These are phyloP conservation scores for Drosophila mulleri DNA, from an alignment of 2,888 invertebrate genomes.

Conservation along the genomic window DNA sequence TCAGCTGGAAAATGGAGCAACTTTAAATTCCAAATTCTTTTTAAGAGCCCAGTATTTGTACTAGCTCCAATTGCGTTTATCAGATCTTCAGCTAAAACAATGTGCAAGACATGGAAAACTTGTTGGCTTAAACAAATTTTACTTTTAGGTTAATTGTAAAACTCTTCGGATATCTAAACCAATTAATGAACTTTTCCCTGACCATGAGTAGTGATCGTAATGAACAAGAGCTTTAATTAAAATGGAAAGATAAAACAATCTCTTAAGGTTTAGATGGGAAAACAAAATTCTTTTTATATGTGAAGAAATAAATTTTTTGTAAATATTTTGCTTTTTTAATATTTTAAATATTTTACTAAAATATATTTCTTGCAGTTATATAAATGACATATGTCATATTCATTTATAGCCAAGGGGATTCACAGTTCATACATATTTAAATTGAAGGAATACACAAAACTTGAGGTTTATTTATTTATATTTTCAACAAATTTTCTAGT, in stretches of 20 bases:
- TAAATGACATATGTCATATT: neutral
- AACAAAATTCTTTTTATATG: neutral
- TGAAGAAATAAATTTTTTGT: neutral
- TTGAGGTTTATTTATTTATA: neutral
- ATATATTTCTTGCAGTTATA: neutral
- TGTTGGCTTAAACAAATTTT: neutral
- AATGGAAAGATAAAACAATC: too few species aligned
- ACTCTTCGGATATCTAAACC: neutral
- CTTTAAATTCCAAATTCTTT: constrained; percentile 8
- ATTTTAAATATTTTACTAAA: neutral
- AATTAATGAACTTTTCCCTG: too few species aligned
- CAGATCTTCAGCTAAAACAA: neutral
- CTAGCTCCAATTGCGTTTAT: neutral
- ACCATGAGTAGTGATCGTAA: neutral
- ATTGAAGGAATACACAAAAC: neutral
- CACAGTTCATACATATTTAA: neutral
- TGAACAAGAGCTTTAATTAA: neutral
- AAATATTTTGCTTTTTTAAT: too few species aligned
- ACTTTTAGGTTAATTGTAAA: neutral
- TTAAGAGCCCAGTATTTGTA: neutral
- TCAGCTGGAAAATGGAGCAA: constrained; percentile 27
- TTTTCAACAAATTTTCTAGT: neutral
- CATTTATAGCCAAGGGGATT: neutral
- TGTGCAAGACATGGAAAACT: neutral
- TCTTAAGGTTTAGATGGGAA: too few species aligned